Base-by-base conservation (phyloP, 2,888 invertebrate species). In the Molorchus minor region DNA sequence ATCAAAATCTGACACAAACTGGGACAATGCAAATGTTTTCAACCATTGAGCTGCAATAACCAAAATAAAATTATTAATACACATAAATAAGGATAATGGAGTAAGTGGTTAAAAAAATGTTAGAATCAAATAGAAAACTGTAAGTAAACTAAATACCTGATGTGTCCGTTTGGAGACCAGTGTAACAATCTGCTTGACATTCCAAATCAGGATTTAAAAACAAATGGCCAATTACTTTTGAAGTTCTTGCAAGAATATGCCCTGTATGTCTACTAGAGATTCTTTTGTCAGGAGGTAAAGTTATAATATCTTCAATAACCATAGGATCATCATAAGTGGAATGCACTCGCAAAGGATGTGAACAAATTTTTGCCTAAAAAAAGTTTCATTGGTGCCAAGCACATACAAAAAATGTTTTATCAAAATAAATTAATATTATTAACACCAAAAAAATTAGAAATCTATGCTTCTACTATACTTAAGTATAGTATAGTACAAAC, bases 301-400 rank as follows among this genome's bases (percentile, higher is more conserved):
- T 86, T 65, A 86, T 79, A 36, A 93, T 85, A 63, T 84, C 80
- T 54, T 86, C 85, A 41, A 96, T 88, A 65, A 88, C 87, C 91
- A 97, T 93, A 47, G 88, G 85, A 72, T 90, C 87, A 67, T 87
- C 82, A 82, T 94, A 95, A 3, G 89, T 88, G 71, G 92, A 95
- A 74, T 92, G 88, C 63, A 96, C 86, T 75, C 88, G 87, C 60
- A 97, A 82, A 69, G 90, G 88, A 71, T 90, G 88, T 46, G 86
- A 85, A 75, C 92, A 92, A 66, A 90, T 84, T 80, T 90, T 92
- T 64, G 90, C 92, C 92, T 92, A 74, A 46, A 83, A 80, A 33
- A 33, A n/a, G n/a, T n/a, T n/a, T n/a, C n/a, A n/a, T n/a, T n/a
- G n/a, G n/a, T n/a, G n/a, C n/a, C n/a, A n/a, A n/a, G n/a, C n/a